Percentiles rank a stretch among this genome's conserved stretches.
Conservation (phyloP, 2,888 invertebrate species). For the Leptinotarsa peninsularis region DNA sequence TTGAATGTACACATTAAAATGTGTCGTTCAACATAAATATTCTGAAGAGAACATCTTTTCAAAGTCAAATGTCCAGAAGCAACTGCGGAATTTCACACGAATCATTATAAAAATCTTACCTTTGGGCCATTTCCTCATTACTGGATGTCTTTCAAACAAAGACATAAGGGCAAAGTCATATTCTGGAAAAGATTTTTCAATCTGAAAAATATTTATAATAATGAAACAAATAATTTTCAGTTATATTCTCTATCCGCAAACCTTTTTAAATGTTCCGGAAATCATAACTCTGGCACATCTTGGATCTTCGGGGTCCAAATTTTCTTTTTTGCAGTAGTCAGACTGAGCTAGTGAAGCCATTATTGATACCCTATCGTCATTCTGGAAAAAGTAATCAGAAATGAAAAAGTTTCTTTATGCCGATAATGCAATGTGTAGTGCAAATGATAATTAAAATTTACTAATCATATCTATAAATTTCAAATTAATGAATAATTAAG, state of each 20-base stretch:
- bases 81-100: not conserved
- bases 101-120: slow-evolving; percentile 62
- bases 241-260: slow-evolving; percentile 52
- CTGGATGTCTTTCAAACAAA: slow-evolving; percentile 77
- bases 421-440: too few species aligned
- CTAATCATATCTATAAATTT: too few species aligned
- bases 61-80: too few species aligned
- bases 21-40: too few species aligned
- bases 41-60: too few species aligned
- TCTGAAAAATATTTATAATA: slow-evolving; percentile 37
- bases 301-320: slow-evolving; percentile 80
- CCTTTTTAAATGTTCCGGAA: slow-evolving; percentile 75
- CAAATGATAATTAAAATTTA: too few species aligned
- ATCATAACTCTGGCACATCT: slow-evolving; percentile 79
- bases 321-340: slow-evolving; percentile 72
- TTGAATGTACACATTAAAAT: too few species aligned
- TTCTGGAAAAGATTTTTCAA: slow-evolving; percentile 45
- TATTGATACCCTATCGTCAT: slow-evolving; percentile 74
- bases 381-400: slow-evolving; percentile 64
- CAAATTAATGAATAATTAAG: too few species aligned
- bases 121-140: slow-evolving; percentile 75
- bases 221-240: not conserved
- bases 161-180: slow-evolving; percentile 63
- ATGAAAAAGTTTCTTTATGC: too few species aligned
- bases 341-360: slow-evolving; percentile 77